These are phyloP conservation scores for Dichetophora obliterata DNA, from an alignment of 2,888 invertebrate genomes.

Conservation along the genomic window DNA sequence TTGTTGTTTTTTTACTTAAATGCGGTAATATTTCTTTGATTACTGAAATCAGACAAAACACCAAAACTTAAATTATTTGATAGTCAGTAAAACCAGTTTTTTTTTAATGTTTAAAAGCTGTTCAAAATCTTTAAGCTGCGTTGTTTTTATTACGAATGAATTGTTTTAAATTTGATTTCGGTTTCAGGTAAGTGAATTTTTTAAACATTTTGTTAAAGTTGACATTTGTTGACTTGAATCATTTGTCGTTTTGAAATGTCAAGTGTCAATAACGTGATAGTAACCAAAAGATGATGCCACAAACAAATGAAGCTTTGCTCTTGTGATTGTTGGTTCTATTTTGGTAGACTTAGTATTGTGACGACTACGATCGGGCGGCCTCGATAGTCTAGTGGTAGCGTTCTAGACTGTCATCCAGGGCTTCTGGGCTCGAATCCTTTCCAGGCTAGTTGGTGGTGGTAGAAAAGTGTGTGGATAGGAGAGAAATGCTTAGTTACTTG, in stretches of 20 bases:
- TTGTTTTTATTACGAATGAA: background rate
- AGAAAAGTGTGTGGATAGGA: no score
- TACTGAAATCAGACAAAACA: background rate
- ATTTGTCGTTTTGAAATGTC: background rate
- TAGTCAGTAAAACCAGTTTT: background rate
- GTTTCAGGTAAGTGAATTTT: background rate
- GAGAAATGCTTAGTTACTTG: no score
- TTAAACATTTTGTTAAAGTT: background rate
- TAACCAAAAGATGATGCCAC: no score
- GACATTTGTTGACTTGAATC: background rate
- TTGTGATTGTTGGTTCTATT: no score
- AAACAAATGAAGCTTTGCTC: no score
- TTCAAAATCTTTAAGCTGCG: background rate
- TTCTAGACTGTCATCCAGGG: no score
- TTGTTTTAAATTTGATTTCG: background rate
- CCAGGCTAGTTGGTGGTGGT: no score
- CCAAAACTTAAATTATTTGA: background rate
- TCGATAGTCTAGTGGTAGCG: no score
- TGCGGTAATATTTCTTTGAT: background rate
- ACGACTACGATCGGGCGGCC: no score
- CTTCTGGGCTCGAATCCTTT: no score
- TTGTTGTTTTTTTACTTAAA: background rate
- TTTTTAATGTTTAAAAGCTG: background rate
- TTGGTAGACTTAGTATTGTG: no score
- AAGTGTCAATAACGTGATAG: no score